Percentiles rank a stretch among this genome's conserved stretches.
phyloP scores from a whole-genome alignment of 2,113 vertebrate genomes.

The Ciconia stormi region DNA sequence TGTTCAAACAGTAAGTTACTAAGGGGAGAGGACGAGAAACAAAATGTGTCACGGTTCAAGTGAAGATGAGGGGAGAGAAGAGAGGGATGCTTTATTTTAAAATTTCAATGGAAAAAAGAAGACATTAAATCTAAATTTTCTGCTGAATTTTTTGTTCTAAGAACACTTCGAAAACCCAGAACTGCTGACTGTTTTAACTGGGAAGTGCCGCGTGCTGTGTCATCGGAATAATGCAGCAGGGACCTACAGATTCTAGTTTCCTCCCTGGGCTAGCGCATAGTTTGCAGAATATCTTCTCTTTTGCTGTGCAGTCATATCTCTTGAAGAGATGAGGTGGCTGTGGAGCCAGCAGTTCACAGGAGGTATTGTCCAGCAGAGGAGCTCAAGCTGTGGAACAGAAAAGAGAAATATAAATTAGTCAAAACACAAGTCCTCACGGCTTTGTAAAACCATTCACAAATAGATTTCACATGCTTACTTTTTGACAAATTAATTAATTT shows the following conservation, averaged over 20 bases:
- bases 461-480: neutral
- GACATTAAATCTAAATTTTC: neutral
- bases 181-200: neutral
- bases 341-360: neutral
- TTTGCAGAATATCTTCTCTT: neutral
- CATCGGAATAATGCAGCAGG: neutral
- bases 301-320: neutral
- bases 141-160: neutral
- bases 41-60: neutral
- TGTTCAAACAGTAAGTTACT: neutral
- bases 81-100: neutral
- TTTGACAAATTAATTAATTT: neutral
- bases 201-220: neutral
- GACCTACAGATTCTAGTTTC: neutral
- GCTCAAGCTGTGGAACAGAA: neutral
- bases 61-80: neutral
- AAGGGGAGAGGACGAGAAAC: neutral
- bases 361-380: neutral
- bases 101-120: neutral
- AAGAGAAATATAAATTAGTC: neutral
- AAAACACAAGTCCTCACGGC: neutral
- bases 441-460: neutral
- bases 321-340: neutral
- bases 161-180: neutral
- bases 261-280: neutral